These are phyloP conservation scores for Pseudochirops corinnae DNA, from an alignment of 2,797 vertebrate genomes.

Conservation along the genomic window DNA sequence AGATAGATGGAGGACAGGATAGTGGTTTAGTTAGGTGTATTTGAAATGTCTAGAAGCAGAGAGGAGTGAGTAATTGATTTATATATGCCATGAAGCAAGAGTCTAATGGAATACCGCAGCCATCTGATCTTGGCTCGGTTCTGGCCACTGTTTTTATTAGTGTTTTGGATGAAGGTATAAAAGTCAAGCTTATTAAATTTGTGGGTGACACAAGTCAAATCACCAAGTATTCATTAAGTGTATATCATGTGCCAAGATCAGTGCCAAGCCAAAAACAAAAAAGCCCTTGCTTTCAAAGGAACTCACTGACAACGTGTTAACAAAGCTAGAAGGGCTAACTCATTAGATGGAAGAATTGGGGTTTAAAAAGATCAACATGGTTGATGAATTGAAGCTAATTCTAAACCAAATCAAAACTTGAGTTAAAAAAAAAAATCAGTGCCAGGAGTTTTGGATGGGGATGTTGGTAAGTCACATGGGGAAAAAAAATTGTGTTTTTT, in stretches of 20 bases:
- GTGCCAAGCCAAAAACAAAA: too few relatives aligned
- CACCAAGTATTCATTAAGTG: neutral
- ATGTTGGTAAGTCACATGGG: too few relatives aligned
- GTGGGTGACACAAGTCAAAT: neutral
- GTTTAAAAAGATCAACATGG: neutral
- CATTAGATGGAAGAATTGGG: neutral
- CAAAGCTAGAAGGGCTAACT: neutral
- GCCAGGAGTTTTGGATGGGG: too few relatives aligned
- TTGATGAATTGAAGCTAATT: too few relatives aligned
- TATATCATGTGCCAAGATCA: neutral
- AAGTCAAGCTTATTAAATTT: neutral
- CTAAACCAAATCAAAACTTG: too few relatives aligned
- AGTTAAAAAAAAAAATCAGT: too few relatives aligned
- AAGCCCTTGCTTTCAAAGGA: neutral
- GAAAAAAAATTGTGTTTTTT: too few relatives aligned
- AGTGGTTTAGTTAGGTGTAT: neutral
- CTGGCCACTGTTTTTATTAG: neutral
- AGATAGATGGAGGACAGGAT: neutral
- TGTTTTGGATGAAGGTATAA: neutral
- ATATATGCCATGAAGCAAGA: neutral
- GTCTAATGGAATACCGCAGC: neutral
- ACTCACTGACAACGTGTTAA: neutral
- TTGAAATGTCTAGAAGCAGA: neutral
- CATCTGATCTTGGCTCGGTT: neutral
- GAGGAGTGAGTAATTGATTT: neutral